Evolutionary conservation across 1,140 invertebrate species (phyloP).

Genomic region (Campoletis sonorensis): DNA sequence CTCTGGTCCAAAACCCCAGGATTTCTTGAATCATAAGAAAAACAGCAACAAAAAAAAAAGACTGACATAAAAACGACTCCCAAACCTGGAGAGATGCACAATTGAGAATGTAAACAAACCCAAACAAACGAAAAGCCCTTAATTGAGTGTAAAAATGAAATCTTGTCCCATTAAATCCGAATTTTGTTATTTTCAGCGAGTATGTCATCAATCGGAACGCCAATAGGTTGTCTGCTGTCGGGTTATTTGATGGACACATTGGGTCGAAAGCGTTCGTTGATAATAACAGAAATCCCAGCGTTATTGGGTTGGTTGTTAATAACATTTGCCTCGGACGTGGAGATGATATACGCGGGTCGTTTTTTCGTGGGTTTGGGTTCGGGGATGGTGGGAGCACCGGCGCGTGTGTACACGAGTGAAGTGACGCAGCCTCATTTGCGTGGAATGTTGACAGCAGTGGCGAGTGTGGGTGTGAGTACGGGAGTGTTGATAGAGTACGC

Average conservation of each 20-base stretch:
- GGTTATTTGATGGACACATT: slow-evolving; percentile 84
- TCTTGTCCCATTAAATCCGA: slow-evolving; percentile 35
- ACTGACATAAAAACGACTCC: too few species aligned
- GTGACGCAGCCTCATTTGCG: slow-evolving; percentile 83
- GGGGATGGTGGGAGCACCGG: slow-evolving; percentile 84
- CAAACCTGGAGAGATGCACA: too few species aligned
- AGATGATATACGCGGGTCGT: slow-evolving; percentile 81
- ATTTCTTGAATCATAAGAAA: too few species aligned
- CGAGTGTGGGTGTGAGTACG: slow-evolving; percentile 81
- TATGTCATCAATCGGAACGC: slow-evolving; percentile 83
- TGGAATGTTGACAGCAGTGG: slow-evolving; percentile 81
- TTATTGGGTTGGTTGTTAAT: slow-evolving; percentile 84
- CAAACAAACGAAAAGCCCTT: too few species aligned
- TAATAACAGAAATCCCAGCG: slow-evolving; percentile 83
- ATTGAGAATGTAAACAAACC: too few species aligned
- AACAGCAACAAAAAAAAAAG: too few species aligned
- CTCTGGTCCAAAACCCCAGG: too few species aligned
- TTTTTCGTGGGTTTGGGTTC: slow-evolving; percentile 82
- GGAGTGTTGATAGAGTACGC: slow-evolving; percentile 82
- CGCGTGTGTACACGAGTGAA: slow-evolving; percentile 83
- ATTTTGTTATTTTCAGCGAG: slow-evolving; percentile 78
- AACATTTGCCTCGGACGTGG: slow-evolving; percentile 77
- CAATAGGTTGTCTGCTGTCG: slow-evolving; percentile 83
- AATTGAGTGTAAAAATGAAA: not conserved
- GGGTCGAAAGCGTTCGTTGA: slow-evolving; percentile 81